phyloP scores from a whole-genome alignment of 2,888 invertebrate species.

The Aphrophora alni region DNA sequence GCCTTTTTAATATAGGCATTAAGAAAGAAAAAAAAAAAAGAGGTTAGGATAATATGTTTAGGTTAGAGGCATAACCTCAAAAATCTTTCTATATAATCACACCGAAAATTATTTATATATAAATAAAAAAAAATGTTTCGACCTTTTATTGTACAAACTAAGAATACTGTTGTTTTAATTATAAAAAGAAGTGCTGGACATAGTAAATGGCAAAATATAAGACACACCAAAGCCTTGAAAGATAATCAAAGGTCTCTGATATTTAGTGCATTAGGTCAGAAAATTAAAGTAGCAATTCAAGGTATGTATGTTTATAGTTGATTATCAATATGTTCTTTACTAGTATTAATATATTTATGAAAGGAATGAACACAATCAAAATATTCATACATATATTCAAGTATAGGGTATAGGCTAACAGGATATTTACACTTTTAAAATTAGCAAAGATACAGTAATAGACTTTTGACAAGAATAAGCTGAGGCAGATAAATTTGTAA shows the following conservation, averaged over 20 bases:
- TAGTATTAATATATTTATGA: constrained; percentile 46
- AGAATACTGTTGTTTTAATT: not conserved
- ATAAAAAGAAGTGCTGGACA: constrained; percentile 66
- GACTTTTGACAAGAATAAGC: too few species aligned
- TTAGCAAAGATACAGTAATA: not conserved
- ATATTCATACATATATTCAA: too few species aligned
- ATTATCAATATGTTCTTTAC: not conserved
- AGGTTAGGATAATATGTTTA: too few species aligned
- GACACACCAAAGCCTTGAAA: constrained; percentile 70
- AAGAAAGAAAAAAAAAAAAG: too few species aligned
- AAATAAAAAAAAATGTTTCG: too few species aligned
- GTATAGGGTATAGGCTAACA: too few species aligned
- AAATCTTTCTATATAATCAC: not conserved
- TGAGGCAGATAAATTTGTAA: too few species aligned
- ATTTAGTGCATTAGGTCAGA: constrained; percentile 60
- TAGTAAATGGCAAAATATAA: constrained; percentile 80
- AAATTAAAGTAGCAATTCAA: constrained; percentile 67
- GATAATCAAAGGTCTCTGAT: constrained; percentile 63
- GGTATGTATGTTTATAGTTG: constrained; percentile 57
- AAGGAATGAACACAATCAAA: constrained; percentile 60
- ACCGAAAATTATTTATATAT: too few species aligned
- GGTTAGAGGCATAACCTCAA: not conserved
- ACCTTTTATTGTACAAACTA: not conserved
- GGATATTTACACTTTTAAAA: too few species aligned
- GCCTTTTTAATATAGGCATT: too few species aligned